Percentiles rank a stretch among this genome's conserved stretches.
Evolutionary conservation across 2,888 invertebrate species (phyloP).

Genomic region (Pilophorus perplexus): DNA sequence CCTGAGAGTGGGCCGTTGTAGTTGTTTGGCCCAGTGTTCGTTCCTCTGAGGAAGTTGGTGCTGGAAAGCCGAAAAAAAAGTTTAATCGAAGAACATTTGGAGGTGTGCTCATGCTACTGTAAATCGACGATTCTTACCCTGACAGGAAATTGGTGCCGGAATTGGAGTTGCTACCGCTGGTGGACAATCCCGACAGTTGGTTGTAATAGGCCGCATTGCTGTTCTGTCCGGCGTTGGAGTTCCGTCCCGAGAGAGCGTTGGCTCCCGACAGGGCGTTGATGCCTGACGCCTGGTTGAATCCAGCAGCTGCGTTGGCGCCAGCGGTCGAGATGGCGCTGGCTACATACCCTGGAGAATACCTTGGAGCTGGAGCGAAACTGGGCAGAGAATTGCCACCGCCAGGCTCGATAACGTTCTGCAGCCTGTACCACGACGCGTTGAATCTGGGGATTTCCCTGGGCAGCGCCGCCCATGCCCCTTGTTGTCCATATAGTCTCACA

Average conservation of each 20-base stretch:
- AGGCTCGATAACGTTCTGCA: too few relatives aligned
- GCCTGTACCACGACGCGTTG: conserved; percentile 13
- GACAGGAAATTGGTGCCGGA: background rate
- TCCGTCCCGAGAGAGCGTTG: conserved; percentile 16
- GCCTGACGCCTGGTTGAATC: too few relatives aligned
- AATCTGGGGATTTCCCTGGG: background rate
- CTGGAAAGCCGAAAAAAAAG: too few relatives aligned
- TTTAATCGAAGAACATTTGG: too few relatives aligned
- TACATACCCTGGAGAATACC: too few relatives aligned
- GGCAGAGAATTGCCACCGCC: background rate
- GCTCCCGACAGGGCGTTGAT: conserved; percentile 9
- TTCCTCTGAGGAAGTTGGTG: too few relatives aligned
- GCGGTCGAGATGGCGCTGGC: conserved; percentile 7
- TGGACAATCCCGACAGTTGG: conserved; percentile 12
- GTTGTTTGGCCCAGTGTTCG: too few relatives aligned
- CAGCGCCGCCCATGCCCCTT: background rate
- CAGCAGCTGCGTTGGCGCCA: conserved; percentile 15
- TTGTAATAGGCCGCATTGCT: too few relatives aligned
- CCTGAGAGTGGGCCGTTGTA: conserved; percentile 31
- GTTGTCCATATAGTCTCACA: background rate
- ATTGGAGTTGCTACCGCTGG: conserved; percentile 14
- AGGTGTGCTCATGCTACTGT: too few relatives aligned
- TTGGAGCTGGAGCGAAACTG: too few relatives aligned
- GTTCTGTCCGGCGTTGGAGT: too few relatives aligned
- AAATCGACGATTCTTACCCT: conserved; percentile 24